These are phyloP conservation scores for Chelidonichthys spinosus DNA, from an alignment of 2,797 vertebrate genomes.

Conservation along the genomic window DNA sequence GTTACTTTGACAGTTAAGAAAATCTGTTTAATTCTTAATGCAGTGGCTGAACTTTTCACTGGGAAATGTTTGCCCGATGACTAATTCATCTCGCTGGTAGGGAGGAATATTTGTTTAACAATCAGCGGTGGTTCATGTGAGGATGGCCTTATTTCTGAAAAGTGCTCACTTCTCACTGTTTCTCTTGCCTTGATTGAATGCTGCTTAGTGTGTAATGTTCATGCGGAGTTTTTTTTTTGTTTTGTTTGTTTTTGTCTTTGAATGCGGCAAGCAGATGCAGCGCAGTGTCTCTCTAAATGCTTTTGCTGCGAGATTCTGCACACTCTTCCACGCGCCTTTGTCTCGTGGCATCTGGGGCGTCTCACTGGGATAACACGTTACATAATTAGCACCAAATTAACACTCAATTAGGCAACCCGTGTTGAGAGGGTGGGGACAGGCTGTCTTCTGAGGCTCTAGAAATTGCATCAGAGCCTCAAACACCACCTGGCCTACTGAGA, in stretches of 20 bases:
- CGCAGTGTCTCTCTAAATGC: constrained; percentile 38
- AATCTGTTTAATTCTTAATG: constrained; percentile 60
- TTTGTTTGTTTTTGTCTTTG: constrained; percentile 9
- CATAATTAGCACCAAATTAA: constrained; percentile 85
- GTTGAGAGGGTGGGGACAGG: constrained; percentile 73
- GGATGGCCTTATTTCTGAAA: constrained; percentile 23
- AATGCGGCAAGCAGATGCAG: constrained; percentile 49
- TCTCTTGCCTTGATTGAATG: constrained; percentile 30
- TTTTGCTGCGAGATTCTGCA: constrained; percentile 46
- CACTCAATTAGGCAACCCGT: constrained; percentile 79
- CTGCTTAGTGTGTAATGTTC: background rate
- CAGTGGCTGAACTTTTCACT: constrained; percentile 36
- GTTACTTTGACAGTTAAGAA: constrained; percentile 45
- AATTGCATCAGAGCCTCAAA: constrained; percentile 64
- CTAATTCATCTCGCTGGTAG: constrained; percentile 55
- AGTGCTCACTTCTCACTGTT: constrained; percentile 3
- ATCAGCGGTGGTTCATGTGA: constrained; percentile 43
- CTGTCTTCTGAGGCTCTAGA: constrained; percentile 69
- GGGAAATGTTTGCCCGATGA: constrained; percentile 65
- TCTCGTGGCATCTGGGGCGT: constrained; percentile 77
- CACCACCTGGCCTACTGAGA: constrained; percentile 67
- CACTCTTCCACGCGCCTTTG: constrained; percentile 57
- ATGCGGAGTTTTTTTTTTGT: background rate
- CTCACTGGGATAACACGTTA: constrained; percentile 78
- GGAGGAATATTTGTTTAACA: constrained; percentile 59